Evolutionary conservation across 53 echinoderm and acorn worm genomes (phyloP).

Genomic region (Apostichopus leukothele): DNA sequence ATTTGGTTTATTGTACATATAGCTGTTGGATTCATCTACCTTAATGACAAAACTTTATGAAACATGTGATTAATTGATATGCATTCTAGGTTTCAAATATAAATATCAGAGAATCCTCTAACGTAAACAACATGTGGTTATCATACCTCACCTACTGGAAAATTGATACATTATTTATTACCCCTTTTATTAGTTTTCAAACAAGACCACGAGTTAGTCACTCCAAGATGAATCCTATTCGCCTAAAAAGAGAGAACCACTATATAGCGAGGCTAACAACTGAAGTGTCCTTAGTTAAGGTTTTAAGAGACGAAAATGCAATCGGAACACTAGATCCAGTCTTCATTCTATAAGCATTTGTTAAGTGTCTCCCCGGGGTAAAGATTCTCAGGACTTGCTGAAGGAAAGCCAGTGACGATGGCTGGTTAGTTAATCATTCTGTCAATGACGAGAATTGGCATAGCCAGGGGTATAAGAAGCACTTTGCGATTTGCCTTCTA

Average conservation of each 20-base stretch:
- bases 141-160: neutral
- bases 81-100: neutral
- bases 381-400: neutral
- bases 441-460: neutral
- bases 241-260: neutral
- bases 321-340: neutral
- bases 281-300: conserved; percentile 11
- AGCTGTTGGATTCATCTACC: too few relatives aligned
- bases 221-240: neutral
- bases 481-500: conserved; percentile 4
- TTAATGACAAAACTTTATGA: neutral
- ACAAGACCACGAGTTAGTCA: neutral
- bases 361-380: conserved; percentile 11
- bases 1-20: too few relatives aligned
- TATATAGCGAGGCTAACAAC: neutral
- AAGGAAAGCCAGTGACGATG: neutral
- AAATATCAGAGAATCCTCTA: neutral
- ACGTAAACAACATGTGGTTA: conserved; percentile 7
- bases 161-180: conserved; percentile 9
- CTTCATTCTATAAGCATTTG: conserved; percentile 18
- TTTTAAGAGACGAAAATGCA: conserved; percentile 7
- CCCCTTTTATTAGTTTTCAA: neutral
- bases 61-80: neutral
- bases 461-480: conserved; percentile 10
- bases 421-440: conserved; percentile 12